Base-by-base conservation (phyloP, 2,113 vertebrate species). In the Pseudonaja textilis region DNA sequence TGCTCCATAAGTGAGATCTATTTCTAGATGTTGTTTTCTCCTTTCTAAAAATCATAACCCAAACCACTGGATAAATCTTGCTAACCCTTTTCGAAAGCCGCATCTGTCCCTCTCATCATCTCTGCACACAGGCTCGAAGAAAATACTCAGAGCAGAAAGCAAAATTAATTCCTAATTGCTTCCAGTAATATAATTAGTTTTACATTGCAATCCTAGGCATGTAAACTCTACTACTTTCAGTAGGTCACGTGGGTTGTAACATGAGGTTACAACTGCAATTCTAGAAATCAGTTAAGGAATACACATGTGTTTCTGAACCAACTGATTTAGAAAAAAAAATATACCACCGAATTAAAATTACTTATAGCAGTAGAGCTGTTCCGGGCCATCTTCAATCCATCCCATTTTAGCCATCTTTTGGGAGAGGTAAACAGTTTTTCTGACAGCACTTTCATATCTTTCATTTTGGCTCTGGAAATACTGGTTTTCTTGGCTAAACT, bases 381-480 rank as follows among this genome's bases (percentile, higher is more conserved):
- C 98, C 3, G 11, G 94, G 26, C 98, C 92, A 0, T 89, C 4
- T 7, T 96, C 91, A 0, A 6, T 52, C 98, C 98, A 98, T 94
- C 97, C 97, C 94, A 97, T 94, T 81, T 95, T 94, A 0, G 45
- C 69, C n/a, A 97, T 96, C 89, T 96, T 96, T 91, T 47, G 96
- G 85, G 92, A 94, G 18, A 97, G 10, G 39, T 97, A 93, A 89
- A 97, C 92, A 47, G 50, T 94, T 57, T 90, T 98, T 92, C 23
- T 94, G 89, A 98, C 0, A 14, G 97, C 96, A 0, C 59, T 95
- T 96, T 98, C 97, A 0, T 97, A 98, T 52, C 89, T 93, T 91
- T 98, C 97, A 1, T 96, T 96, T 85, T 95, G 96, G 34, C 74
- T 97, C 95, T 97, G 96, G 96, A 98, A 98, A 86, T 98, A 97